Evolutionary conservation across 2,888 invertebrate species (phyloP).

Genomic region (Linnaemya tessellans): DNA sequence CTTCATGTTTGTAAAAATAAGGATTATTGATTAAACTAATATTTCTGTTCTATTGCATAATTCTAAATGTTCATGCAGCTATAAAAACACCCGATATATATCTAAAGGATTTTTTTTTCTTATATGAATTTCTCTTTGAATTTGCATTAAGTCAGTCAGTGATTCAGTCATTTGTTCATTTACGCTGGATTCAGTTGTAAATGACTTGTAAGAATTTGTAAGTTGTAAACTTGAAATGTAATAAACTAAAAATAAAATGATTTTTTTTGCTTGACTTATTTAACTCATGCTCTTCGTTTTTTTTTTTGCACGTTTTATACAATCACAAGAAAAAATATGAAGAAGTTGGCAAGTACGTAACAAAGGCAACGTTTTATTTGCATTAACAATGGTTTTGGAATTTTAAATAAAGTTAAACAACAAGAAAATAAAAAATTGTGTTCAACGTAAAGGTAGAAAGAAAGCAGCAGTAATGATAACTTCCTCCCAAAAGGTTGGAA

Average conservation of each 20-base stretch:
- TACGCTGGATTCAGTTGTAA: slow-evolving; percentile 41
- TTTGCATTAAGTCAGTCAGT: slow-evolving; percentile 23
- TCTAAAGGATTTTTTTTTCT: not conserved
- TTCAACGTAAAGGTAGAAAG: not conserved
- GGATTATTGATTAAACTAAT: no score
- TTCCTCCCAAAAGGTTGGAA: slow-evolving; percentile 32
- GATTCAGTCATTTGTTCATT: slow-evolving; percentile 50
- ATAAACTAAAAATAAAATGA: slow-evolving; percentile 38
- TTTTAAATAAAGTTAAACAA: slow-evolving; percentile 49
- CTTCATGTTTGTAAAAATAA: no score
- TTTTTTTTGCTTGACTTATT: slow-evolving; percentile 31
- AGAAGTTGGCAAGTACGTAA: slow-evolving; percentile 23
- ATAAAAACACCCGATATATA: not conserved
- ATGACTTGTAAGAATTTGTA: slow-evolving; percentile 42
- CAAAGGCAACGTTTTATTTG: slow-evolving; percentile 46
- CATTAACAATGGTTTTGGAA: slow-evolving; percentile 56
- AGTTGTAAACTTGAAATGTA: slow-evolving; percentile 31
- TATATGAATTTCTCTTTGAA: not conserved
- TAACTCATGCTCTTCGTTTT: not conserved
- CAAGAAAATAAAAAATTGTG: slow-evolving; percentile 1
- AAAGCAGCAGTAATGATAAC: slow-evolving; percentile 37
- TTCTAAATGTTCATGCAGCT: not conserved
- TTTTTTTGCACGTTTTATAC: not conserved
- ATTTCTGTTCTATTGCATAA: no score
- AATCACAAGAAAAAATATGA: not conserved